Evolutionary conservation across 2,888 invertebrate species (phyloP), one percentile per base, ranked within the genome.

Genomic region (Himalopsyche tibetana): DNA sequence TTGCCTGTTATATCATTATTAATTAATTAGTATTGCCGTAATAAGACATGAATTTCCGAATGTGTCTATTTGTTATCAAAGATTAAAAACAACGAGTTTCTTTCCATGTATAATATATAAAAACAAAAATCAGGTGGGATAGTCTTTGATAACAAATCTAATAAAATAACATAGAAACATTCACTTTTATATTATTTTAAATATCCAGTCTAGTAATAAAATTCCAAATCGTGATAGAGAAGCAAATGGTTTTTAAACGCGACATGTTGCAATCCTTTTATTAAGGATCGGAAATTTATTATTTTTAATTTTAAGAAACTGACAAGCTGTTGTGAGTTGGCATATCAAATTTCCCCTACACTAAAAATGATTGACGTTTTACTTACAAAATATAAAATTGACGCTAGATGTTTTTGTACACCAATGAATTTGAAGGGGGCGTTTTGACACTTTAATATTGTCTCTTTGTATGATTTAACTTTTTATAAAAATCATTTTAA

Each of bases 231-330:
- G n/a, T 45, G 19, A 19, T n/a, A 19, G 17, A 45, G 11, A n/a
- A 51, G 80, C 55, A 56, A 42, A 36, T 63, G 84, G 36, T 28
- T 36, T 74, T 38, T 38, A 74, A 74, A 15, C 38, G 74, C 74
- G 36, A 74, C 74, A 74, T 84, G 84, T 69, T 82, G 82, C 82
- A 85, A 85, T 85, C 85, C 85, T 85, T 85, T 85, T 63, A 85
- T 85, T 55, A 28, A 19, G 55, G 55, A 85, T 85, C 80, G 85
- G 79, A 84, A 87, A 87, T 86, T 87, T 87, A 86, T 86, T 84
- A 82, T 84, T 84, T 87, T 87, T 83, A 85, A 86, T 86, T 86
- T 82, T 63, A 87, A 86, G 69, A 82, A 56, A 38, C 45, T 69
- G 55, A 84, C 87, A 85, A 87, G 85, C 87, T 85, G 87, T 84